Evolutionary conservation across 2,797 vertebrate genomes (phyloP).

Genomic region (Arrhamphus sclerolepis): DNA sequence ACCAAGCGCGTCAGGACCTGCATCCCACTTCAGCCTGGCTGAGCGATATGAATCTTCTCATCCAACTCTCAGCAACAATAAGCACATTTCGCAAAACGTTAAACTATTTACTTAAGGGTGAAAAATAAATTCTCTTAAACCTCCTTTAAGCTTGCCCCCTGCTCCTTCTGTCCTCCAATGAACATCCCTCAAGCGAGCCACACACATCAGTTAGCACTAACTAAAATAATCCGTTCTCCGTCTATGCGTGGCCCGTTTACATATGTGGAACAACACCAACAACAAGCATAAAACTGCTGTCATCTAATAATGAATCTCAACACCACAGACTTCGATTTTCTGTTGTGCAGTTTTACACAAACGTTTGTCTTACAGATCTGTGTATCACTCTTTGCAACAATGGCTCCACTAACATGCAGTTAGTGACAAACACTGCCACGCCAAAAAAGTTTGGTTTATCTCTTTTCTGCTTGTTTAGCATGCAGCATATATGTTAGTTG

Average conservation of each 20-base stretch:
- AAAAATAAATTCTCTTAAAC: too few relatives aligned
- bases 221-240: too few relatives aligned
- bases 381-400: conserved; percentile 15
- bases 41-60: too few relatives aligned
- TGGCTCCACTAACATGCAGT: conserved; percentile 48
- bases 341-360: too few relatives aligned
- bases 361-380: background rate
- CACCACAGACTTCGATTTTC: background rate
- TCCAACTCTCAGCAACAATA: background rate
- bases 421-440: conserved; percentile 39
- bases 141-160: background rate
- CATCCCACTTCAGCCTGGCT: too few relatives aligned
- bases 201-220: conserved; percentile 1
- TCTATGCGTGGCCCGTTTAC: conserved; percentile 28
- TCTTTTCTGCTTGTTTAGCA: conserved; percentile 41
- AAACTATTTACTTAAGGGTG: too few relatives aligned
- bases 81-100: background rate
- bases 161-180: conserved; percentile 12
- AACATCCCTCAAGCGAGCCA: conserved; percentile 7
- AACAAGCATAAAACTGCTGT: conserved; percentile 1
- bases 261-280: conserved; percentile 14
- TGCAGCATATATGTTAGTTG: conserved; percentile 69
- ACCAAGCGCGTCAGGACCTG: too few relatives aligned
- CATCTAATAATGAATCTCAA: background rate
- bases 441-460: conserved; percentile 22